phyloP scores from a whole-genome alignment of 1,140 invertebrate species.

The Caerostris darwini region DNA sequence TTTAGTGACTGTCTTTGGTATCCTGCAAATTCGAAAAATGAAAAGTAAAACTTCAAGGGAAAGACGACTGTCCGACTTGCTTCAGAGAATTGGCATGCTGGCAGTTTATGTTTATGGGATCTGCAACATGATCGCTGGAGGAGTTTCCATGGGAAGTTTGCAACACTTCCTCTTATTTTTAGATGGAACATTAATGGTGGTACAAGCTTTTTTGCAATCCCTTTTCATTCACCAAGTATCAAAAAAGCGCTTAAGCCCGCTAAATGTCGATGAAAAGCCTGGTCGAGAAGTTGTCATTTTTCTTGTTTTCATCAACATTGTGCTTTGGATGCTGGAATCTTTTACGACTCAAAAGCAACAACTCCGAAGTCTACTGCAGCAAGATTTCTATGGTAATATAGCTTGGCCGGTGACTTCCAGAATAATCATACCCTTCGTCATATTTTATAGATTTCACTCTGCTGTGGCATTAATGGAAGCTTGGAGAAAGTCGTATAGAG shows the following conservation, averaged over 20 bases:
- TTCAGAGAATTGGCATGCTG: slow-evolving; percentile 83
- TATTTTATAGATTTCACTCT: slow-evolving; percentile 89
- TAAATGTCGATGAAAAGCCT: slow-evolving; percentile 75
- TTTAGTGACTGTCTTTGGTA: slow-evolving; percentile 82
- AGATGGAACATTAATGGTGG: slow-evolving; percentile 83
- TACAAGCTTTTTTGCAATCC: slow-evolving; percentile 82
- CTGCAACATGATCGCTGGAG: slow-evolving; percentile 84
- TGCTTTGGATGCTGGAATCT: slow-evolving; percentile 87
- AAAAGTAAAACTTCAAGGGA: slow-evolving; percentile 78
- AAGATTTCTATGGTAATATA: slow-evolving; percentile 86
- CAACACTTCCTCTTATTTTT: slow-evolving; percentile 83
- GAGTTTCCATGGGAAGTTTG: slow-evolving; percentile 79
- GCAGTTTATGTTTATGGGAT: slow-evolving; percentile 83
- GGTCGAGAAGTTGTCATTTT: slow-evolving; percentile 87
- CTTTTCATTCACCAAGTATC: slow-evolving; percentile 78
- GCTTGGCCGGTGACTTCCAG: slow-evolving; percentile 87
- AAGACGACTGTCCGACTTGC: slow-evolving; percentile 46
- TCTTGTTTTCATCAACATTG: slow-evolving; percentile 86
- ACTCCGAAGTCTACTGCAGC: slow-evolving; percentile 84
- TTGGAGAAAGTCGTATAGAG: slow-evolving; percentile 82
- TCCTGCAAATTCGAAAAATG: slow-evolving; percentile 81
- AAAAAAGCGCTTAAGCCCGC: slow-evolving; percentile 71
- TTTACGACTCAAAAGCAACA: slow-evolving; percentile 86
- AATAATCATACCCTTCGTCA: slow-evolving; percentile 86
- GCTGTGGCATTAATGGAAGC: slow-evolving; percentile 87